A percentile compares a stretch with the other conserved stretches of the same genome.
These are phyloP conservation scores for Etheostoma perlongum DNA, from an alignment of 2,797 vertebrate species.

Conservation along the genomic window DNA sequence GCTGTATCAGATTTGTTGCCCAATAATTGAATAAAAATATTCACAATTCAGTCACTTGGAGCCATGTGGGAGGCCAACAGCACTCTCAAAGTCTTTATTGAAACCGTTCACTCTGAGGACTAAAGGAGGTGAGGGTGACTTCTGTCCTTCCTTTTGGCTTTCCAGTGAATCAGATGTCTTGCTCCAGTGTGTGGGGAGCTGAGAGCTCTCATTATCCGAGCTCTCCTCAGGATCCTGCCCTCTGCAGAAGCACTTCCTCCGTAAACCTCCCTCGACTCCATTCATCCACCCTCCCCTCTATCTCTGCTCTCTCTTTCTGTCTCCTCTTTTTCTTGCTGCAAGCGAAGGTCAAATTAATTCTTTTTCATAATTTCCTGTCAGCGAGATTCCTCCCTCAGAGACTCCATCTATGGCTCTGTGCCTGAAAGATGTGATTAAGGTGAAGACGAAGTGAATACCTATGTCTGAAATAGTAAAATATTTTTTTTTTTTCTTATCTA, in stretches of 20 bases:
- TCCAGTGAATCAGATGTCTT: constrained; percentile 61
- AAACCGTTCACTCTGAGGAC: constrained; percentile 51
- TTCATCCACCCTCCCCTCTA: constrained; percentile 12
- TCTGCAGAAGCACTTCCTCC: constrained; percentile 60
- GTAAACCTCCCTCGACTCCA: constrained; percentile 59
- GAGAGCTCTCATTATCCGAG: constrained; percentile 74
- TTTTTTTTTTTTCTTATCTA: constrained; percentile 43
- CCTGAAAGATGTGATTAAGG: constrained; percentile 79
- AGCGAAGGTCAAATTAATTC: constrained; percentile 83
- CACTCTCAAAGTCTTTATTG: constrained; percentile 42
- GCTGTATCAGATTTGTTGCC: neutral
- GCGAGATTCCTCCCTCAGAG: constrained; percentile 69
- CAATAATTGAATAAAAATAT: neutral
- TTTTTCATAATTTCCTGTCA: constrained; percentile 83
- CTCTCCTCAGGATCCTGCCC: constrained; percentile 68
- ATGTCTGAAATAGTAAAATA: constrained; percentile 63
- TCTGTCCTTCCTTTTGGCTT: constrained; percentile 64
- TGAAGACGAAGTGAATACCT: constrained; percentile 69
- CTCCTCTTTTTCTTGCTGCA: constrained; percentile 54
- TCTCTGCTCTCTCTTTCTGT: constrained; percentile 5
- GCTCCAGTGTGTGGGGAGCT: constrained; percentile 49
- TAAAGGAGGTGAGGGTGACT: constrained; percentile 52
- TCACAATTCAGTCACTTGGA: neutral
- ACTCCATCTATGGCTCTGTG: constrained; percentile 61
- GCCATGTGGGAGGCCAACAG: neutral